Evolutionary conservation across 92 coral and sea anemone genomes (phyloP).

Genomic region (Phenganax marumi): DNA sequence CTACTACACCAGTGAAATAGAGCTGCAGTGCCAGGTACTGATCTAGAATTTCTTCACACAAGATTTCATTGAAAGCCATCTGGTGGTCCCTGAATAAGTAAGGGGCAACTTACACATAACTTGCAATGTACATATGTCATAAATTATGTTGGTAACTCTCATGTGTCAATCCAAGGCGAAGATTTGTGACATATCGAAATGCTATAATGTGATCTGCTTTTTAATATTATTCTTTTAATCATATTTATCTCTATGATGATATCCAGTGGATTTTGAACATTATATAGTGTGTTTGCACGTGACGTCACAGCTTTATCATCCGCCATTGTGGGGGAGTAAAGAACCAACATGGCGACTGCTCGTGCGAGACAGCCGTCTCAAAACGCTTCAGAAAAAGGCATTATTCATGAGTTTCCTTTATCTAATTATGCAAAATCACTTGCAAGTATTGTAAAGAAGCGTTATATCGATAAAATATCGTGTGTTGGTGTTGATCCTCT

Average conservation of each 20-base stretch:
- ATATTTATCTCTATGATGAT: neutral
- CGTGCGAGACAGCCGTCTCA: too few relatives aligned
- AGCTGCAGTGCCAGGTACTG: conserved; percentile 14
- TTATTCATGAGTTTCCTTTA: too few relatives aligned
- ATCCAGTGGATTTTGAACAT: too few relatives aligned
- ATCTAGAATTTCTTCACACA: conserved; percentile 15
- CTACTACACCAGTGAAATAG: conserved; percentile 2
- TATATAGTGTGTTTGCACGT: too few relatives aligned
- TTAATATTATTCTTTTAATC: neutral
- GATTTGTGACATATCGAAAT: neutral
- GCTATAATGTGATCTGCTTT: neutral
- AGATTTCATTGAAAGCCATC: conserved; percentile 17
- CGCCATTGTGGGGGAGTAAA: too few relatives aligned
- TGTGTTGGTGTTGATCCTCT: too few relatives aligned
- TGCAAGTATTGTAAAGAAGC: too few relatives aligned
- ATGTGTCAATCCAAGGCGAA: neutral
- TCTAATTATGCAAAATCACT: too few relatives aligned
- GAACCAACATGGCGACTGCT: too few relatives aligned
- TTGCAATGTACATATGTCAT: neutral
- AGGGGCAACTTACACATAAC: neutral
- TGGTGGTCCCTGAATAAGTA: conserved; percentile 10
- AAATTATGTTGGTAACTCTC: neutral
- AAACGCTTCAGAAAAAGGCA: too few relatives aligned
- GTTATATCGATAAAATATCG: too few relatives aligned
- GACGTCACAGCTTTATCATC: too few relatives aligned